Percentiles rank a stretch among this genome's conserved stretches.
phyloP scores from a whole-genome alignment of 2,113 vertebrate species.

The Brachypodius melanocephalos region DNA sequence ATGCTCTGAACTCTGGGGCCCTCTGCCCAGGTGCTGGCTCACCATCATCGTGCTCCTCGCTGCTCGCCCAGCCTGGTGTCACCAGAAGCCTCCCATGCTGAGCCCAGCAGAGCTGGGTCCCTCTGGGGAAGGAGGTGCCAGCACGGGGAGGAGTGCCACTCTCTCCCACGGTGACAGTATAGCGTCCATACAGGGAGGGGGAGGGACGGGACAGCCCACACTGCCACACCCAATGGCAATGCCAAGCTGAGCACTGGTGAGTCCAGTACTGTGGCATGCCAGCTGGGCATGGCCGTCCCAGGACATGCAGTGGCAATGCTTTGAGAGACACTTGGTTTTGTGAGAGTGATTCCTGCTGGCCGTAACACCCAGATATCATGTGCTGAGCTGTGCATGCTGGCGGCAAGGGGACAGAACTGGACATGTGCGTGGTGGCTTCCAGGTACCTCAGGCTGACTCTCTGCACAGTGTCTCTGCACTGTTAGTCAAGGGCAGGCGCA shows the following conservation, averaged over 20 bases:
- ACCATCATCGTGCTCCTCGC: accelerated
- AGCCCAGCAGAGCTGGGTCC: accelerated
- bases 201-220: accelerated
- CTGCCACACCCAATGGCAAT: accelerated
- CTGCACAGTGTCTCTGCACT: background rate
- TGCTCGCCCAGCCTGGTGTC: background rate
- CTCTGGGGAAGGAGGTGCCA: background rate
- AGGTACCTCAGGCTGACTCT: background rate
- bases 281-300: background rate
- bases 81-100: accelerated
- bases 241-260: background rate
- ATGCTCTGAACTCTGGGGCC: background rate
- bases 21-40: background rate
- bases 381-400: accelerated
- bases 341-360: background rate
- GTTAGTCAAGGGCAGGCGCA: background rate
- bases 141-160: background rate
- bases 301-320: background rate
- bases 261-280: accelerated
- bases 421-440: background rate
- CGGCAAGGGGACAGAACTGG: background rate
- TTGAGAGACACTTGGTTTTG: background rate
- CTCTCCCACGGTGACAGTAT: background rate
- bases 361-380: accelerated
- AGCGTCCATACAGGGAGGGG: background rate